These are phyloP conservation scores for Cossypha heuglini DNA, from an alignment of 2,797 vertebrate genomes.

Conservation along the genomic window DNA sequence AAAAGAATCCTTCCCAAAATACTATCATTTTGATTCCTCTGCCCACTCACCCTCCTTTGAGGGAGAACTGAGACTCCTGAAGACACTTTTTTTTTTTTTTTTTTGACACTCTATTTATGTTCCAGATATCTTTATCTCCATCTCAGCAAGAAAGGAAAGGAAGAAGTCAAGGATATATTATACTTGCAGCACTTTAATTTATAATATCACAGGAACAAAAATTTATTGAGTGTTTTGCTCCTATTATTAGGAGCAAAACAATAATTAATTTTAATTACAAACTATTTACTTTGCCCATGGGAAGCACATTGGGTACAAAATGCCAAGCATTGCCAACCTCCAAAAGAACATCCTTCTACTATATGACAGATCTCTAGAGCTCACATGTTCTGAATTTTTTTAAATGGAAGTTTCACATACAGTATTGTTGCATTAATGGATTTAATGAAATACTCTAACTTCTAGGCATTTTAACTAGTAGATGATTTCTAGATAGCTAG, in stretches of 20 bases:
- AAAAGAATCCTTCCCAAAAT: not conserved
- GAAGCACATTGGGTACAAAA: not conserved
- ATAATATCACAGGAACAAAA: not conserved
- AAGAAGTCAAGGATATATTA: not conserved
- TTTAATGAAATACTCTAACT: not conserved
- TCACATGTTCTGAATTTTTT: not conserved
- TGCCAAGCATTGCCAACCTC: not conserved
- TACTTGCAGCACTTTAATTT: not conserved
- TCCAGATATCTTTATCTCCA: conserved; percentile 9
- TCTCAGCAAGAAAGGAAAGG: conserved; percentile 18
- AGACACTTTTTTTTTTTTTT: not conserved
- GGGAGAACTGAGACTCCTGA: not conserved
- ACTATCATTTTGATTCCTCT: not conserved
- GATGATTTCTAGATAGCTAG: not conserved
- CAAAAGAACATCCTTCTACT: not conserved
- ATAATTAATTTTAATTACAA: not conserved
- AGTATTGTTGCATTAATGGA: not conserved
- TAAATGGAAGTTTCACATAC: not conserved
- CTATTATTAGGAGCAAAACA: not conserved
- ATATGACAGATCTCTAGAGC: not conserved
- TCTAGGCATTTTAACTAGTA: not conserved
- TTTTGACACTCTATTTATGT: not conserved
- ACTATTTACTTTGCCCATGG: not conserved
- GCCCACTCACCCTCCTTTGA: not conserved
- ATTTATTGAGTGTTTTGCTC: too few relatives aligned